Evolutionary conservation across 2,797 vertebrate genomes (phyloP).

Genomic region (Sebastes reedi): DNA sequence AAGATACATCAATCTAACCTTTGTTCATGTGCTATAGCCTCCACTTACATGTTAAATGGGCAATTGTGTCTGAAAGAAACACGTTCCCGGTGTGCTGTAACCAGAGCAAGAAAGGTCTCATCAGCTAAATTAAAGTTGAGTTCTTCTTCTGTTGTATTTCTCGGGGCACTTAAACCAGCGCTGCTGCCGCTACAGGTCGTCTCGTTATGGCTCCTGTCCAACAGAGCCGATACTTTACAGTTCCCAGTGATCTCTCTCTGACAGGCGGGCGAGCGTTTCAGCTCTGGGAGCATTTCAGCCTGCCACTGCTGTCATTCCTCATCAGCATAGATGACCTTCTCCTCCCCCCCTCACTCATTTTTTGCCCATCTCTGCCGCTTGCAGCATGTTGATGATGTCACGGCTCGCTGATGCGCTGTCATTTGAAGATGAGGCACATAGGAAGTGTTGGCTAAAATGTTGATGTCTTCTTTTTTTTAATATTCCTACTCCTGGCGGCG

Average conservation of each 20-base stretch:
- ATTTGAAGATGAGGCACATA: background rate
- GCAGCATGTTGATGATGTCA: constrained; percentile 57
- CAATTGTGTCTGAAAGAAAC: background rate
- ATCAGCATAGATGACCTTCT: constrained; percentile 60
- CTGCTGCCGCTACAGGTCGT: constrained; percentile 5
- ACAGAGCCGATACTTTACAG: constrained; percentile 17
- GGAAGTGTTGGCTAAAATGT: constrained; percentile 11
- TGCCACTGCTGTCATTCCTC: constrained; percentile 59
- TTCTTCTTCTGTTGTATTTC: constrained; percentile 4
- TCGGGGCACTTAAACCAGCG: constrained; percentile 1
- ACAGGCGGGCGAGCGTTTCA: constrained; percentile 45
- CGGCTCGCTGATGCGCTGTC: constrained; percentile 2
- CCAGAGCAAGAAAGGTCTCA: background rate
- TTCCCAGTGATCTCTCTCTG: constrained; percentile 39
- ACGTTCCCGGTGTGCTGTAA: background rate
- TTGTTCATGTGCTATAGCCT: background rate
- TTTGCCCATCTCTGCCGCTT: constrained; percentile 11
- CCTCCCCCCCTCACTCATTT: constrained; percentile 4
- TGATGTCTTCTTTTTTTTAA: constrained; percentile 3
- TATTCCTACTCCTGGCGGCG: background rate
- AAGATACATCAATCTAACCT: background rate
- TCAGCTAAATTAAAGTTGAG: constrained; percentile 12
- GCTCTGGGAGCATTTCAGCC: constrained; percentile 48
- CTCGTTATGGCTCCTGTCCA: constrained; percentile 30
- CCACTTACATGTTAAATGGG: background rate